These are phyloP conservation scores for Pocillopora damicornis DNA, from an alignment of 64 coral and sea anemone genomes.

Conservation along the genomic window DNA sequence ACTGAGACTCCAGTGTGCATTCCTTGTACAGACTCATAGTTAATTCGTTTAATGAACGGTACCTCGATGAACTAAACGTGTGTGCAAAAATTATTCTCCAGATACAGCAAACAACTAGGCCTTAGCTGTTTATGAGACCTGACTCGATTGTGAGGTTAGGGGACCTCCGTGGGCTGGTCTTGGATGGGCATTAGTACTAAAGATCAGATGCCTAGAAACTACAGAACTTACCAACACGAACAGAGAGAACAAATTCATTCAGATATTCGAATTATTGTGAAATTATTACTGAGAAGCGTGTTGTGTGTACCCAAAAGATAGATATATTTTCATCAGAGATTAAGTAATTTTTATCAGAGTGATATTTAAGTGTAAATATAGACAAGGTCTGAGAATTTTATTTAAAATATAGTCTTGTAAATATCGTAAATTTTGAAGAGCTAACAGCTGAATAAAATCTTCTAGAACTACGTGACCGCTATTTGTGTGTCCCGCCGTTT, in stretches of 20 bases:
- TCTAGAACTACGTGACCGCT: conserved; percentile 19
- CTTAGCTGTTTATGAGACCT: too few species aligned
- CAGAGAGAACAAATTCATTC: not conserved
- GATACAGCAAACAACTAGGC: too few species aligned
- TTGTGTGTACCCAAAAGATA: not conserved
- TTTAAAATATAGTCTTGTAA: conserved; percentile 21
- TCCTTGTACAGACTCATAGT: too few species aligned
- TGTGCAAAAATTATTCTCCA: too few species aligned
- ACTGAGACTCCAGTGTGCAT: too few species aligned
- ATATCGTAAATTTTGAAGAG: conserved; percentile 22
- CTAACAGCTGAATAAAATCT: not conserved
- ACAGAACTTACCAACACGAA: not conserved
- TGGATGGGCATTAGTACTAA: too few species aligned
- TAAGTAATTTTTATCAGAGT: conserved; percentile 12
- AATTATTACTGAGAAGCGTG: not conserved
- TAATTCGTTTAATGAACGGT: too few species aligned
- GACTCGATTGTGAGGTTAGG: too few species aligned
- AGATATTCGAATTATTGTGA: not conserved
- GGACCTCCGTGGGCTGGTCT: too few species aligned
- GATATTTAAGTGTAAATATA: conserved; percentile 33
- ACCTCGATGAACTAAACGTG: too few species aligned
- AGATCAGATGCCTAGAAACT: too few species aligned
- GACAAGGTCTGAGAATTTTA: conserved; percentile 5
- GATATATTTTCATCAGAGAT: not conserved
- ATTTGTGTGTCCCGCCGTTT: not conserved